Percentiles rank a stretch among this genome's conserved stretches.
These are phyloP conservation scores for Harpegnathos saltator DNA, from an alignment of 1,140 invertebrate species.

Conservation along the genomic window DNA sequence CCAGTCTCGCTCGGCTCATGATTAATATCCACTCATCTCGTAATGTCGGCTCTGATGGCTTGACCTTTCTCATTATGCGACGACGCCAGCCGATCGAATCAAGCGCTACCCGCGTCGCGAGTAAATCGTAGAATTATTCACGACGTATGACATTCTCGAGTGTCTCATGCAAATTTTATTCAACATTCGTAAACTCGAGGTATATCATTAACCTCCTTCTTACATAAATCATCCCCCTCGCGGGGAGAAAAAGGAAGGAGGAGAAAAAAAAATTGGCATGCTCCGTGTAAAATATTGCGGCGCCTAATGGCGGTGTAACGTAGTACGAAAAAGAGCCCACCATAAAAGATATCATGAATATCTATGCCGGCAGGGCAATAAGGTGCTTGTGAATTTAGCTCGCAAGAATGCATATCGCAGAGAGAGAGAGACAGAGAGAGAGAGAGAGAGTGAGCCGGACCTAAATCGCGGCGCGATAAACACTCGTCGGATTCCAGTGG, in stretches of 20 bases:
- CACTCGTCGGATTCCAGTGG: no score
- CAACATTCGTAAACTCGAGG: slow-evolving; percentile 63
- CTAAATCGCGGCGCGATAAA: no score
- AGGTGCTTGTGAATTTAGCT: no score
- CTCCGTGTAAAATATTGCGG: slow-evolving; percentile 46
- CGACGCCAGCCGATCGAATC: slow-evolving; percentile 43
- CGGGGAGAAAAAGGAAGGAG: neutral
- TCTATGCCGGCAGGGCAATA: no score
- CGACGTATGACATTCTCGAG: slow-evolving; percentile 56
- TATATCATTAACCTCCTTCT: slow-evolving; percentile 65
- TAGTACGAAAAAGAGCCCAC: slow-evolving; percentile 12
- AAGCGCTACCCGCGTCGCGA: slow-evolving; percentile 1
- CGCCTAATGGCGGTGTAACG: slow-evolving; percentile 28
- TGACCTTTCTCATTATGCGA: slow-evolving; percentile 44
- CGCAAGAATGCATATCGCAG: no score
- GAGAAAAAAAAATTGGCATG: slow-evolving; percentile 15
- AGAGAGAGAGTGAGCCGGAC: no score
- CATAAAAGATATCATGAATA: no score
- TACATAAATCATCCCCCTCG: slow-evolving; percentile 14
- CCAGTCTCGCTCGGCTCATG: slow-evolving; percentile 17
- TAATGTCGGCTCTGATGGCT: slow-evolving; percentile 41
- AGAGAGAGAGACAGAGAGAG: no score
- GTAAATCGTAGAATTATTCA: slow-evolving; percentile 65
- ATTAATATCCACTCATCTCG: slow-evolving; percentile 56
- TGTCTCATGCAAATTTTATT: slow-evolving; percentile 69